Conservation (phyloP, 2,888 invertebrate species). For the Ophonus ardosiacus region DNA sequence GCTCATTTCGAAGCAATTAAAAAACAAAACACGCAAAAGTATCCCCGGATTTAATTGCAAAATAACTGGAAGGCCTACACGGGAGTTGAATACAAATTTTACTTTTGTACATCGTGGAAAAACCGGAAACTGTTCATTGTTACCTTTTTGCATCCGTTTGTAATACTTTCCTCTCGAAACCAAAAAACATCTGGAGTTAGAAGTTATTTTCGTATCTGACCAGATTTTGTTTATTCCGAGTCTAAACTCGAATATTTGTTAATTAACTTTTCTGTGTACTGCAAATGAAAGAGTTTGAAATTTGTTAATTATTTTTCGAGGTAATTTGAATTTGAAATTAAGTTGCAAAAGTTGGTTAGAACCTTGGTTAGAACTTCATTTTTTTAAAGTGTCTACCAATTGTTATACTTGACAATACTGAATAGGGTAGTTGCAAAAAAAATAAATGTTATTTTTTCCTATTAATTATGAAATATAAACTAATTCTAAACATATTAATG, state of each 20-base stretch:
- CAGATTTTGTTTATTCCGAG: not conserved
- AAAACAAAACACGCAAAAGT: slow-evolving; percentile 39
- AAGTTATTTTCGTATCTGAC: not conserved
- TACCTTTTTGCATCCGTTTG: slow-evolving; percentile 39
- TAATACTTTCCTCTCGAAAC: slow-evolving; percentile 14
- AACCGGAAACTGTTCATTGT: slow-evolving; percentile 11
- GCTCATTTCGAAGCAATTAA: slow-evolving; percentile 4
- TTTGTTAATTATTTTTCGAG: not conserved
- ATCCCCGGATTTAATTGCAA: slow-evolving; percentile 39
- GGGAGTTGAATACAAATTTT: slow-evolving; percentile 39
- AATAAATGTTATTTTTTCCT: too few relatives aligned
- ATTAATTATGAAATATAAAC: too few relatives aligned
- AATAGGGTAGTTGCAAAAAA: too few relatives aligned
- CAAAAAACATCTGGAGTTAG: slow-evolving; percentile 24
- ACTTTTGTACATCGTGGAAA: slow-evolving; percentile 11
- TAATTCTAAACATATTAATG: too few relatives aligned
- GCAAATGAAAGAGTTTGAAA: not conserved
- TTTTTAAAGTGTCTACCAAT: too few relatives aligned
- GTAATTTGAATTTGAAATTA: too few relatives aligned
- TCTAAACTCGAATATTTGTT: slow-evolving; percentile 8
- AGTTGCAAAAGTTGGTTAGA: too few relatives aligned
- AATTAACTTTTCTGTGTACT: not conserved
- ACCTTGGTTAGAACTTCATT: too few relatives aligned
- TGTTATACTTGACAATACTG: too few relatives aligned
- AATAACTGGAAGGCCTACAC: slow-evolving; percentile 19